These are phyloP conservation scores for Pyrgus malvae DNA, from an alignment of 2,888 invertebrate species.

Conservation along the genomic window DNA sequence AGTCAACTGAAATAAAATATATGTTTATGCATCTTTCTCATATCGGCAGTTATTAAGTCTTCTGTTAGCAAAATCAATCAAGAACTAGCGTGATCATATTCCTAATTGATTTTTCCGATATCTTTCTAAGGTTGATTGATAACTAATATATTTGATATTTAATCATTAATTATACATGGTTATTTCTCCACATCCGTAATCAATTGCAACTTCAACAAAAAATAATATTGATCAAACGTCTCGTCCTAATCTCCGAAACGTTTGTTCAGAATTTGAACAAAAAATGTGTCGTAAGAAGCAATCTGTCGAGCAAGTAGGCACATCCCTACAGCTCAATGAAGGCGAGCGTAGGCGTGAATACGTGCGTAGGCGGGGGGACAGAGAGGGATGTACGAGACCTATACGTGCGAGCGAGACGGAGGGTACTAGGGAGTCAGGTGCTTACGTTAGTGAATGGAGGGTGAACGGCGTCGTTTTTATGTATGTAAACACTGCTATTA, in stretches of 20 bases:
- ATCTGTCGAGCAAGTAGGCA: background rate
- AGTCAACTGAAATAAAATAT: too few relatives aligned
- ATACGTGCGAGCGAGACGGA: constrained; percentile 26
- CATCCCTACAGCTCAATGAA: constrained; percentile 51
- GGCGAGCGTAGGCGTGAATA: constrained; percentile 59
- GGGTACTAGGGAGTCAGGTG: constrained; percentile 42
- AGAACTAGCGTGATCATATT: too few relatives aligned
- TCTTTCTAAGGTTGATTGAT: too few relatives aligned
- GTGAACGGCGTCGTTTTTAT: constrained; percentile 49
- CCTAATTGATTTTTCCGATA: too few relatives aligned
- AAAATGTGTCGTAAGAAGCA: background rate
- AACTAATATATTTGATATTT: too few relatives aligned
- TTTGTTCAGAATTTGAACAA: background rate
- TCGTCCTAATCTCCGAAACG: background rate
- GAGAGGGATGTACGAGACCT: constrained; percentile 24
- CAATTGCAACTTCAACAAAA: too few relatives aligned
- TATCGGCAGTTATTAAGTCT: too few relatives aligned
- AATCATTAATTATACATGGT: too few relatives aligned
- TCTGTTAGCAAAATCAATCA: too few relatives aligned
- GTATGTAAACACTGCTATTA: constrained; percentile 36
- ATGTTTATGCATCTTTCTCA: too few relatives aligned
- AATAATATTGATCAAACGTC: background rate
- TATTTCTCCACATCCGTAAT: too few relatives aligned
- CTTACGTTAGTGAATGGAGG: constrained; percentile 45
- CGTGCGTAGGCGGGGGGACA: constrained; percentile 55